Evolutionary conservation across 35 echinoderm and acorn worm species (phyloP).

Genomic region (Patiria miniata): DNA sequence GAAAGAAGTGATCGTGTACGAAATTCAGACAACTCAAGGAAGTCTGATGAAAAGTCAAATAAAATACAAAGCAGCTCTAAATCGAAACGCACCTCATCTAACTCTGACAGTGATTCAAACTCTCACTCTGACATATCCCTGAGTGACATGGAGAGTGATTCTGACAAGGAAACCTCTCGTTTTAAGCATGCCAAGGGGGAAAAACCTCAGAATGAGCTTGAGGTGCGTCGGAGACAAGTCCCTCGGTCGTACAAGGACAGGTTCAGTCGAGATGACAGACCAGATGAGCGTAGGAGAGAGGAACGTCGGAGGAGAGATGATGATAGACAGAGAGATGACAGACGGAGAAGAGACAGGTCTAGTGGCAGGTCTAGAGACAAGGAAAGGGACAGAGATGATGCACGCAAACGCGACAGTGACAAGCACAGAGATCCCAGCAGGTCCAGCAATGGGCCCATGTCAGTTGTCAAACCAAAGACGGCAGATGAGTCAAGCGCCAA

Average conservation of each 20-base stretch:
- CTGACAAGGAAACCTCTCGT: slow-evolving; percentile 42
- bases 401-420: neutral
- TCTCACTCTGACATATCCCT: slow-evolving; percentile 43
- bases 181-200: slow-evolving; percentile 47
- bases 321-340: slow-evolving; percentile 31
- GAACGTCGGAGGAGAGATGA: slow-evolving; percentile 37
- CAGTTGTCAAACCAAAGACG: slow-evolving; percentile 5
- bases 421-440: neutral
- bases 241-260: neutral
- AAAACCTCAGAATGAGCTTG: slow-evolving; percentile 2
- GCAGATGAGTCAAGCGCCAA: neutral
- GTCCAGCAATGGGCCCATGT: neutral
- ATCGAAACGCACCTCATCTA: neutral
- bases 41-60: neutral
- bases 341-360: slow-evolving; percentile 34
- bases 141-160: slow-evolving; percentile 42
- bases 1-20: slow-evolving; percentile 20
- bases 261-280: neutral
- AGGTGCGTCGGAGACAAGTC: neutral
- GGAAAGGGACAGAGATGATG: neutral
- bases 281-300: slow-evolving; percentile 30
- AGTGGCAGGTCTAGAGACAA: neutral
- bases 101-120: slow-evolving; percentile 6
- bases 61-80: neutral
- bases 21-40: neutral